Base-by-base conservation (phyloP, 1,140 invertebrate genomes). In the Pogonomyrmex barbatus region DNA sequence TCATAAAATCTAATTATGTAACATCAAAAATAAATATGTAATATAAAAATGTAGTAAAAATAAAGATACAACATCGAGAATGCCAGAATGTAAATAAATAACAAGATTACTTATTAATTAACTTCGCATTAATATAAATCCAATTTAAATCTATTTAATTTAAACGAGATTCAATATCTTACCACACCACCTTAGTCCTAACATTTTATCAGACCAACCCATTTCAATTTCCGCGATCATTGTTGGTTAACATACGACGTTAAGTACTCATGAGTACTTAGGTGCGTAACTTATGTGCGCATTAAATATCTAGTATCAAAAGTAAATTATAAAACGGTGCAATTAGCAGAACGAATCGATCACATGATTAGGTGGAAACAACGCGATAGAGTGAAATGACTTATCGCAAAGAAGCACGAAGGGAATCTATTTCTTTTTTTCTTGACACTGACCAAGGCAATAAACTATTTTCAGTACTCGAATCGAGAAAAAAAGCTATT, bases 251-350 rank as follows among this genome's bases (percentile, higher is more conserved):
- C 45, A n/a, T n/a, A 58, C 24, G 70, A 47, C 30, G 4, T 84
- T 63, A 71, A 36, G 30, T 42, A 65, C n/a, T 45, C 2, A 17
- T 6, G 70, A 58, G 52, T 50, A 45, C 36, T 75, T 75, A 39
- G 17, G n/a, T 6, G 39, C 39, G 36, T 58, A 56, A 76, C 54
- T 76, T 60, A 58, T n/a, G 71, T 4, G 42, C 58, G 58, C 50
- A 77, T 47, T 62, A 63, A 78, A 50, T 39, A 78, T 50, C 45
- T 50, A 24, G 50, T 50, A 36, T 79, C 45, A 65, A 52, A 79
- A 65, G 62, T 67, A 52, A 79, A 67, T 79, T 50, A 79, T 79
- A 79, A 65, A 65, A 65, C 33, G 24, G 76, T 47, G 42, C 42
- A 77, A 60, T 78, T 78, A 78, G 9, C 24, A 36, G 14, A 65